Percentiles rank a stretch among this genome's conserved stretches.
Evolutionary conservation across 2,113 vertebrate genomes (phyloP).

Genomic region (Dromiciops gliroides): DNA sequence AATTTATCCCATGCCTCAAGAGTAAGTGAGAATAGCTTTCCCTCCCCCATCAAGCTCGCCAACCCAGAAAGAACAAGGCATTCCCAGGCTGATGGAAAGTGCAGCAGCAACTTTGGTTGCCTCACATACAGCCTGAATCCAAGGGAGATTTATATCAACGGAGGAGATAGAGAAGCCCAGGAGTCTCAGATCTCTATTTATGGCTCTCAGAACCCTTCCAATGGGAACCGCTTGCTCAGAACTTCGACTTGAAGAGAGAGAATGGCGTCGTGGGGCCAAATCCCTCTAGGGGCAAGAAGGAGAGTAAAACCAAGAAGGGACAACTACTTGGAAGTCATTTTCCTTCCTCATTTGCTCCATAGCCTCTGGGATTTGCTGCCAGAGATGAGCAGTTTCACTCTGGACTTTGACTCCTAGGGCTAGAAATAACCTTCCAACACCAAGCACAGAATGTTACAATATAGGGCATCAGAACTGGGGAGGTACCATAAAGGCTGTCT

Average conservation of each 20-base stretch:
- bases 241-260: background rate
- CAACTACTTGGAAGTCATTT: background rate
- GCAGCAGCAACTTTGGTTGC: background rate
- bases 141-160: background rate
- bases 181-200: background rate
- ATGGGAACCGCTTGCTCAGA: background rate
- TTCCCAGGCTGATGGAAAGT: background rate
- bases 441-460: background rate
- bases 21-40: background rate
- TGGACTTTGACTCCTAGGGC: background rate
- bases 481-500: background rate
- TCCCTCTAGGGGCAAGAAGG: background rate
- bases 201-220: background rate
- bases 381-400: background rate
- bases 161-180: background rate
- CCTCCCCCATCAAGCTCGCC: background rate
- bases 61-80: background rate
- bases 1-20: slow-evolving; percentile 45
- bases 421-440: background rate
- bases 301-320: background rate
- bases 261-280: background rate
- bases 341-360: background rate
- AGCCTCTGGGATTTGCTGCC: background rate
- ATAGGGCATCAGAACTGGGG: background rate
- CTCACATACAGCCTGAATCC: fast-evolving